Base-by-base conservation (phyloP, 1,140 invertebrate species). In the Zaprionus camerounensis region DNA sequence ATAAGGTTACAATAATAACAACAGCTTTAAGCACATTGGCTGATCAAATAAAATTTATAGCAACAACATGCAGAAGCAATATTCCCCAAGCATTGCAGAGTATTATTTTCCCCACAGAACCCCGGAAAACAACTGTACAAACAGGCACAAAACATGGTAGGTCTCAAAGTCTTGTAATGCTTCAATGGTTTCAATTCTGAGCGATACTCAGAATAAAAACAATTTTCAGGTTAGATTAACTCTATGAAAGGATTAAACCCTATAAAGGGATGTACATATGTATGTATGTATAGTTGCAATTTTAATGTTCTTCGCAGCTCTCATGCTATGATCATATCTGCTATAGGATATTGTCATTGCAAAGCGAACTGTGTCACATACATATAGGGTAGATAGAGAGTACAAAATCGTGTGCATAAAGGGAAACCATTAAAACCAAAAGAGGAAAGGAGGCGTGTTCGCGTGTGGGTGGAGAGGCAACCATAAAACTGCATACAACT, bases 1-100 rank as follows among this genome's bases (percentile, higher is more conserved):
- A 66, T 70, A 12, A 24, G 59, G 28, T 13, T 31, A 70, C 31
- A 51, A 68, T 15, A 53, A 70, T 31, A 67, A 74, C 46, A 71
- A 70, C 66, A 71, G 67, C 57, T 17, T 5, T 61, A 61, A 24
- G 24, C 22, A 64, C 34, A 56, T 26, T 59, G 36, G 46, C 68
- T 55, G 59, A 71, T 26, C 57, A 76, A 76, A 75, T 41, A 44
- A 75, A 58, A 67, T n/a, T 68, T 61, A 72, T 56, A 76, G 53
- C 71, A 78, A 67, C 53, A 76, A 75, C 82, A 90, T 90, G 78
- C 85, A 88, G 84, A 65, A 64, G 49, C 66, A 71, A 75, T 67
- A 75, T 58, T 34, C 26, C 56, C 56, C 51, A 82, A 64, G 62
- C 55, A 61, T 51, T 58, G 26, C 12, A 56, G 5, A 13, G 5